These are phyloP conservation scores for Shargacucullia verbasci DNA, from an alignment of 2,888 invertebrate genomes.

Conservation along the genomic window DNA sequence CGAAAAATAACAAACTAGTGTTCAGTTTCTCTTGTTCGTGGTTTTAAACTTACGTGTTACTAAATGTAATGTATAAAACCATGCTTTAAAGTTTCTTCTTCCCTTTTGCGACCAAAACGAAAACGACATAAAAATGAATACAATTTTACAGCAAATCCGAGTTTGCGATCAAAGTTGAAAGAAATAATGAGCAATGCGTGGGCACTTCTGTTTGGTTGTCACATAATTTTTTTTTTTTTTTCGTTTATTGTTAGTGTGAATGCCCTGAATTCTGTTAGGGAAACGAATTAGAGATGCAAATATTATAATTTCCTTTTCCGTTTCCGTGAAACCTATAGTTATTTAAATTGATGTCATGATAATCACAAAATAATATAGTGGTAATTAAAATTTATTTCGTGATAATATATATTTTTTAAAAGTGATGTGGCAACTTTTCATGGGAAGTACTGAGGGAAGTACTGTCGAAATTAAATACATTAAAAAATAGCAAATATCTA, in stretches of 20 bases:
- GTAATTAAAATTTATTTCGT: too few relatives aligned
- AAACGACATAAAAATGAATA: conserved; percentile 24
- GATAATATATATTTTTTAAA: too few relatives aligned
- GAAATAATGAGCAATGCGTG: conserved; percentile 65
- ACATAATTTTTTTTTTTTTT: conserved; percentile 33
- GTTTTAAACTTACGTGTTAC: too few relatives aligned
- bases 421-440: too few relatives aligned
- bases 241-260: conserved; percentile 12
- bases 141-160: conserved; percentile 48
- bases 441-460: too few relatives aligned
- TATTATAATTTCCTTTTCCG: neutral
- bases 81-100: conserved; percentile 14
- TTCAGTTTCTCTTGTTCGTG: neutral
- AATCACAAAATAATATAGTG: too few relatives aligned
- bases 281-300: conserved; percentile 21
- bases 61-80: conserved; percentile 9
- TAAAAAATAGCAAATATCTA: neutral
- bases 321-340: too few relatives aligned
- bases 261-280: conserved; percentile 8
- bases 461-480: too few relatives aligned
- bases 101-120: conserved; percentile 8
- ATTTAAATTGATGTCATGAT: too few relatives aligned
- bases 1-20: neutral
- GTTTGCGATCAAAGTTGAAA: conserved; percentile 64
- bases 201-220: conserved; percentile 53